phyloP scores from a whole-genome alignment of 2,113 vertebrate genomes.

The Chaenocephalus aceratus region DNA sequence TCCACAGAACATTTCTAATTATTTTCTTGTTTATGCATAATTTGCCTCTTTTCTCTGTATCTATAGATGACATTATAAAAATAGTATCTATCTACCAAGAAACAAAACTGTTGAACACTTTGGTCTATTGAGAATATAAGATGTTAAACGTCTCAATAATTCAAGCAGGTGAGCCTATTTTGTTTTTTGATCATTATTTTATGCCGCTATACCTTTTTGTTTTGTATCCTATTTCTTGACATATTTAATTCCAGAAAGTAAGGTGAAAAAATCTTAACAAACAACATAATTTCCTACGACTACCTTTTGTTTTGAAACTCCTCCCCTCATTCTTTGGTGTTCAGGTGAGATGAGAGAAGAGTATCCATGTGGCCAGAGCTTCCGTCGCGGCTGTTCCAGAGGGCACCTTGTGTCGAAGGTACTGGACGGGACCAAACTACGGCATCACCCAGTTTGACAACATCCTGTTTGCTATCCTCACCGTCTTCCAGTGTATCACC shows the following conservation, averaged over 20 bases:
- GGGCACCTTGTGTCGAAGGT: constrained; percentile 87
- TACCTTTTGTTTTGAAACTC: not conserved
- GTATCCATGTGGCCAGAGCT: constrained; percentile 88
- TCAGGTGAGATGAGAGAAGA: constrained; percentile 91
- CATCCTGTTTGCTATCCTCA: constrained; percentile 95
- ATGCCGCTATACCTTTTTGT: not conserved
- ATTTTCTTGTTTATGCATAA: not conserved
- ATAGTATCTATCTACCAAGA: not conserved
- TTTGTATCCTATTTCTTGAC: not conserved
- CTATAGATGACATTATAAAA: not conserved
- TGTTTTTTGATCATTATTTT: not conserved
- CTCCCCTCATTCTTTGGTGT: constrained; percentile 3
- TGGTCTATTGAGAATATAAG: not conserved
- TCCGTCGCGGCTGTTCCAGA: constrained; percentile 89
- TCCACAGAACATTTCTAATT: not conserved
- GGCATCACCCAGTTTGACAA: constrained; percentile 98
- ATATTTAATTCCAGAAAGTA: not conserved
- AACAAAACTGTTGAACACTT: not conserved
- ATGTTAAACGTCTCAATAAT: not conserved
- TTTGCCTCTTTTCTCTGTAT: not conserved
- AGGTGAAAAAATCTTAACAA: not conserved
- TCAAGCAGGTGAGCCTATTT: not conserved
- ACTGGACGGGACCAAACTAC: constrained; percentile 95
- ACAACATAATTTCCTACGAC: not conserved
- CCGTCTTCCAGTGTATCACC: constrained; percentile 97